A percentile compares a stretch with the other conserved stretches of the same genome.
phyloP scores from a whole-genome alignment of 2,797 vertebrate genomes.

The Lacerta viridis region DNA sequence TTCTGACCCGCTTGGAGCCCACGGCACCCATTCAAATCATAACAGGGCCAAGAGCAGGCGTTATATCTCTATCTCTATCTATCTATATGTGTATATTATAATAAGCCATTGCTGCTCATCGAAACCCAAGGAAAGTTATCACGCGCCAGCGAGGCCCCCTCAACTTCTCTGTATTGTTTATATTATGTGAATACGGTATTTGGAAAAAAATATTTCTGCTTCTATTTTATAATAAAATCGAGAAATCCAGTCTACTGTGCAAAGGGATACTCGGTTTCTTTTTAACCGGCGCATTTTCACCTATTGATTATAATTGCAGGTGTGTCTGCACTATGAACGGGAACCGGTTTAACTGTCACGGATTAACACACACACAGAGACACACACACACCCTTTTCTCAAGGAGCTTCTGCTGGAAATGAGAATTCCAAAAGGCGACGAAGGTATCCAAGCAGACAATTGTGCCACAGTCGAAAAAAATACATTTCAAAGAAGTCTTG shows the following conservation, averaged over 20 bases:
- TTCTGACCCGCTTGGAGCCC: background rate
- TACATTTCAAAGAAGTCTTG: background rate
- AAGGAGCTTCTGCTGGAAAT: background rate
- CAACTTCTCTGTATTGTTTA: slow-evolving; percentile 78
- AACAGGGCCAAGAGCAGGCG: slow-evolving; percentile 4
- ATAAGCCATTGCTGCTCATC: slow-evolving; percentile 60
- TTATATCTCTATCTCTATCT: slow-evolving; percentile 24
- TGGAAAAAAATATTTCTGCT: slow-evolving; percentile 83
- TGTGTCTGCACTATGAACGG: background rate
- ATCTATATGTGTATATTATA: slow-evolving; percentile 15
- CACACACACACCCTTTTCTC: background rate
- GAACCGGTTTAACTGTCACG: background rate
- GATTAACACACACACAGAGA: background rate
- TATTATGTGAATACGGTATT: slow-evolving; percentile 86
- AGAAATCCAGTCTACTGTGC: slow-evolving; percentile 72
- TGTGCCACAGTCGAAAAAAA: too few relatives aligned
- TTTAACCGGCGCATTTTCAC: background rate
- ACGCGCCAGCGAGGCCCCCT: slow-evolving; percentile 63
- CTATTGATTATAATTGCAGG: background rate
- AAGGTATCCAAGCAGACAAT: too few relatives aligned
- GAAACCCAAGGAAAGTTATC: slow-evolving; percentile 61
- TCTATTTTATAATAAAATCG: slow-evolving; percentile 90
- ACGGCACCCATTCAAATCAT: background rate
- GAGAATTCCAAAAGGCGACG: background rate
- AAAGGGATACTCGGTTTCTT: slow-evolving; percentile 1